Conservation (phyloP, 2,888 invertebrate species). For the Eupithecia insigniata region DNA sequence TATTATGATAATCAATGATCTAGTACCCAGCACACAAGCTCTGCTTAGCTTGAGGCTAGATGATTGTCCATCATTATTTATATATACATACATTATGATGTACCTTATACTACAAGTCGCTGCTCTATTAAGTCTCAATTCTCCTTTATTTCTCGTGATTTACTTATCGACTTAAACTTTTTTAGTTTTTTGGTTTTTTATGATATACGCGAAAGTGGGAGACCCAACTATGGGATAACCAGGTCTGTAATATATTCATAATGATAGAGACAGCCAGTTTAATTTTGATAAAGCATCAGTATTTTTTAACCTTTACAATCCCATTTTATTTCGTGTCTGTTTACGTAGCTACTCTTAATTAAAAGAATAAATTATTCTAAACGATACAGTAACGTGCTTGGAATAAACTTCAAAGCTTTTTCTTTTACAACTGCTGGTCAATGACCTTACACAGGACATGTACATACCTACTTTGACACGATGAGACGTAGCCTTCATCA, state of each 20-base stretch:
- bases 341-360: constrained; percentile 6
- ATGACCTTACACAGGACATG: neutral
- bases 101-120: too few species aligned
- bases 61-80: too few species aligned
- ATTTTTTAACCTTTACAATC: neutral
- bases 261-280: neutral
- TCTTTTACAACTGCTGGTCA: constrained; percentile 14
- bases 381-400: constrained; percentile 9
- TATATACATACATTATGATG: too few species aligned
- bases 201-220: too few species aligned
- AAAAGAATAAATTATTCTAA: constrained; percentile 11
- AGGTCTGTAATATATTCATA: neutral
- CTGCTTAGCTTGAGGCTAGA: too few species aligned
- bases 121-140: too few species aligned
- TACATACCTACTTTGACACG: constrained; percentile 6
- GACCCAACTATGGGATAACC: too few species aligned
- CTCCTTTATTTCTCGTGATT: too few species aligned
- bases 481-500: neutral
- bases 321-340: neutral
- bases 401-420: constrained; percentile 14
- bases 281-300: neutral
- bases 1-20: too few species aligned
- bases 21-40: too few species aligned
- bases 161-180: too few species aligned
- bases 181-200: too few species aligned